A percentile compares a stretch with the other conserved stretches of the same genome.
phyloP scores from a whole-genome alignment of 2,797 vertebrate species.

The Acanthurus leucopareius region DNA sequence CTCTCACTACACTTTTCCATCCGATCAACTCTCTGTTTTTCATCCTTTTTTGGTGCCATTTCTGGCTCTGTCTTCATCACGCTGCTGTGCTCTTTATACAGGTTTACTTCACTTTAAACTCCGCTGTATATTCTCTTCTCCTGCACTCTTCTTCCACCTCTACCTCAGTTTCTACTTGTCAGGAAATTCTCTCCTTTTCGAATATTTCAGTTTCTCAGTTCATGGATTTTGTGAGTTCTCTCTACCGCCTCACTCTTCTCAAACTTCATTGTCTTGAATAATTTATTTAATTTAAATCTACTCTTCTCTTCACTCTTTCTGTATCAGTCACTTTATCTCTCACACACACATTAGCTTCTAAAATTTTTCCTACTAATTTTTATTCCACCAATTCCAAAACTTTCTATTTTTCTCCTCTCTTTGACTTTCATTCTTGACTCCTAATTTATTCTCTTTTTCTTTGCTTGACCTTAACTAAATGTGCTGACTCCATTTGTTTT shows the following conservation, averaged over 20 bases:
- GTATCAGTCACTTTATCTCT: slow-evolving; percentile 1
- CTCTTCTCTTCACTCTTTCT: slow-evolving; percentile 4
- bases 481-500: slow-evolving; percentile 28
- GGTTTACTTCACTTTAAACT: slow-evolving; percentile 29
- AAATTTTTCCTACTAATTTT: not conserved
- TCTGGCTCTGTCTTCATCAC: not conserved
- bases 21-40: slow-evolving; percentile 51
- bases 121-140: slow-evolving; percentile 5
- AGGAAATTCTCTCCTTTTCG: slow-evolving; percentile 9
- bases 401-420: slow-evolving; percentile 6
- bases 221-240: slow-evolving; percentile 3
- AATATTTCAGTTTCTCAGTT: slow-evolving; percentile 50
- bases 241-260: not conserved
- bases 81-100: slow-evolving; percentile 14
- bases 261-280: slow-evolving; percentile 51
- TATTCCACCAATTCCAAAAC: not conserved
- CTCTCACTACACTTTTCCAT: slow-evolving; percentile 27
- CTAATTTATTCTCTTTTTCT: not conserved
- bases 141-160: not conserved
- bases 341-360: slow-evolving; percentile 1
- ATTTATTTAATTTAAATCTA: slow-evolving; percentile 40
- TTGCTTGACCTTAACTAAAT: slow-evolving; percentile 35
- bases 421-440: not conserved
- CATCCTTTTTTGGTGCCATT: slow-evolving; percentile 42
- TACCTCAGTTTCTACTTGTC: not conserved